phyloP scores from a whole-genome alignment of 2,888 invertebrate genomes.

The Girardia tigrina region DNA sequence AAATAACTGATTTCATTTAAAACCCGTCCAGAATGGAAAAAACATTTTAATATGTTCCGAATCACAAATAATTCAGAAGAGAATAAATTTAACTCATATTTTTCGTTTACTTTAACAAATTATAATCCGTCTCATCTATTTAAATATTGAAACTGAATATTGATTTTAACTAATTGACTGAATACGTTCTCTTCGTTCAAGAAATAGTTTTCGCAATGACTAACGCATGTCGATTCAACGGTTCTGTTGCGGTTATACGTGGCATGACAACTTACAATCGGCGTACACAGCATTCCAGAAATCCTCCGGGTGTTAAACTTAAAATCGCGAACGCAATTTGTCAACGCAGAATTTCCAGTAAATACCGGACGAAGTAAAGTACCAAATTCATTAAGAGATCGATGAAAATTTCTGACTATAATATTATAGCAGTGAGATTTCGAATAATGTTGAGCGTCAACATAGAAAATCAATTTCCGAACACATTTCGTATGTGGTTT shows the following conservation, averaged over 20 bases:
- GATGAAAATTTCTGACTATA: background rate
- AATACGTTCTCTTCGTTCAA: background rate
- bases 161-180: constrained; percentile 13
- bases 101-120: no score
- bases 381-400: background rate
- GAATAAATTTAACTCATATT: no score
- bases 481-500: no score
- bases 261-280: background rate
- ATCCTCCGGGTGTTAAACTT: background rate
- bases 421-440: background rate
- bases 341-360: background rate
- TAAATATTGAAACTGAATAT: constrained; percentile 20
- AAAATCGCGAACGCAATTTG: background rate
- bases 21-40: no score
- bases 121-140: no score
- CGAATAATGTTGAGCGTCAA: background rate
- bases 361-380: background rate
- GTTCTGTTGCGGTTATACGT: background rate
- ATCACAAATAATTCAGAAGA: no score
- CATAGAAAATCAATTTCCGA: background rate
- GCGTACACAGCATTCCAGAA: background rate
- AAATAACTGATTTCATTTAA: no score
- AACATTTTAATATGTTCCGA: no score
- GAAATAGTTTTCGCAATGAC: background rate
- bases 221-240: background rate